Evolutionary conservation across 2,888 invertebrate genomes (phyloP).

Genomic region (Erynnis tages): DNA sequence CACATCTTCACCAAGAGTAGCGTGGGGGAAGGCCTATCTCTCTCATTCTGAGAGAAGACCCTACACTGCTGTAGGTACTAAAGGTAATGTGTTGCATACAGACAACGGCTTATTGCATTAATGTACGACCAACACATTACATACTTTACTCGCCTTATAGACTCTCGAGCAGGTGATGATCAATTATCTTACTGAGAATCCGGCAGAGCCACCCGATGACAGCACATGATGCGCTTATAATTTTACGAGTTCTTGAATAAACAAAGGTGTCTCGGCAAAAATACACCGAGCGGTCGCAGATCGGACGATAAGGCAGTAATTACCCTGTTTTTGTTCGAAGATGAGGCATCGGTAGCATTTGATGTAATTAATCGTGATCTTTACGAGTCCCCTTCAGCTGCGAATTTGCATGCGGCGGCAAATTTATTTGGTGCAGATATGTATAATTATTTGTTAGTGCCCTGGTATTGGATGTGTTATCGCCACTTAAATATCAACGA

Average conservation of each 20-base stretch:
- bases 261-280: conserved; percentile 1
- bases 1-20: no score
- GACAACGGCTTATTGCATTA: no score
- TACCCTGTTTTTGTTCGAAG: not conserved
- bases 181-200: not conserved
- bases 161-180: conserved; percentile 1
- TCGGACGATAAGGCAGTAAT: conserved; percentile 1
- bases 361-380: not conserved
- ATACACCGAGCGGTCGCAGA: not conserved
- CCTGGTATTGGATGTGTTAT: no score
- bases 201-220: no score
- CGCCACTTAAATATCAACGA: no score
- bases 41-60: no score
- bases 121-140: not conserved
- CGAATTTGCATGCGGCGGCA: not conserved
- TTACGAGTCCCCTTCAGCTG: not conserved
- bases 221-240: conserved; percentile 8
- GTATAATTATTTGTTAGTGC: not conserved
- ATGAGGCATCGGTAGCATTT: not conserved
- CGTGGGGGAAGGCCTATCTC: no score
- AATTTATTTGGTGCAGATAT: not conserved
- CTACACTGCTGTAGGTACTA: no score
- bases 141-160: no score
- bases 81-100: no score
- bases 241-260: conserved; percentile 7